Evolutionary conservation across 2,888 invertebrate species (phyloP), one percentile per base, ranked within the genome.

Genomic region (Drosophila lacicola): DNA sequence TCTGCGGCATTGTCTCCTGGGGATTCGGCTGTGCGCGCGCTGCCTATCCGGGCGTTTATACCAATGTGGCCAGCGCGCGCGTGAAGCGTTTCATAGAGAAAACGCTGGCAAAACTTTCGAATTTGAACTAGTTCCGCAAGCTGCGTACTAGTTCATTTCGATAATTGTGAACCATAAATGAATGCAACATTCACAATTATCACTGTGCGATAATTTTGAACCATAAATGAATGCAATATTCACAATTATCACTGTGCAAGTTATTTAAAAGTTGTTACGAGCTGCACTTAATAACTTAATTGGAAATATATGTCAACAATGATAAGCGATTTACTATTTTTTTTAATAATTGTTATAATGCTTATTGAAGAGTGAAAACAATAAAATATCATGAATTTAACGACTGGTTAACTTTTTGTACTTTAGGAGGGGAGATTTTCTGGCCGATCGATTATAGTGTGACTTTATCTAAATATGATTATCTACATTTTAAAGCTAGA

Each of bases 1-100:
- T 92, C 78, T 80, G 92, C 95, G 96, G 96, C 33, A 93, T 97
- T 17, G 96, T 96, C 0, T 96, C 96, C 0, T 92, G 90, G 88
- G 92, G 91, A 19, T 80, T 90, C 41, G 91, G 91, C 0, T 92
- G 91, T 62, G 92, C 73, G 0, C 78, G 82, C 4, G 34, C 61
- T 3, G 74, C 81, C 14, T 90, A 79, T 75, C 91, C 91, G 1
- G 91, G 91, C 2, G 90, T 91, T 0, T 91, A 91, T 45, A 90
- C 91, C 14, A 83, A 53, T 42, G 84, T 88, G 19, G 86, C 84
- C 46, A 88, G 86, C 55, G 21, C 45, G 0, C 77, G 90, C 21
- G 82, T 90, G 4, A 71, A 64, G 10, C 21, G 53, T 1, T 90
- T 90, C 36, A 80, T 90, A 29, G 64, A 75, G 34, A 58, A 79